Conservation (phyloP, 2,113 vertebrate genomes). For the Isichthys henryi region DNA sequence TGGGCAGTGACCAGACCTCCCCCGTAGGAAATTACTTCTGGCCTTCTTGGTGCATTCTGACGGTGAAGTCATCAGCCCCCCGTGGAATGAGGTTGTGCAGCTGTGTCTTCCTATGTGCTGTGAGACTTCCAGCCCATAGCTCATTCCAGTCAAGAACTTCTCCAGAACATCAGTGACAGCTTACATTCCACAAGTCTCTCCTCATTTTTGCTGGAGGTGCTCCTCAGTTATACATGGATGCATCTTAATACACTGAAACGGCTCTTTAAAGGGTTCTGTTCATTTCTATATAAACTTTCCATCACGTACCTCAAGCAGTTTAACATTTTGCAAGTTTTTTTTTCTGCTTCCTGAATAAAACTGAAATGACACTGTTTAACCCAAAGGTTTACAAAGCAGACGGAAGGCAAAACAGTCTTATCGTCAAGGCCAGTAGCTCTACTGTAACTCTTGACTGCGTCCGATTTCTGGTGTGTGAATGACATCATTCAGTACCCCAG, state of each 20-base stretch:
- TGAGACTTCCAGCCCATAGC: neutral
- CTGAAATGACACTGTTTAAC: neutral
- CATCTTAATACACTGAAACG: neutral
- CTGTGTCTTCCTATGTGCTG: neutral
- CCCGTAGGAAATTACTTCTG: neutral
- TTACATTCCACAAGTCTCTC: neutral
- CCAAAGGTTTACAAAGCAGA: neutral
- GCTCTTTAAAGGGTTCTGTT: neutral
- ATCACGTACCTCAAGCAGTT: neutral
- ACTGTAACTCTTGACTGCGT: neutral
- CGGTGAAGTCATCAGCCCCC: neutral
- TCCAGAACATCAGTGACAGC: neutral
- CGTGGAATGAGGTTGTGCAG: slow-evolving; percentile 2
- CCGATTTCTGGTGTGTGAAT: neutral
- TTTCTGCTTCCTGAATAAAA: neutral
- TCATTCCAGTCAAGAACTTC: neutral
- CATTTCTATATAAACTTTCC: neutral
- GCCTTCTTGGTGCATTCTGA: neutral
- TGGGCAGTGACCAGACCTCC: neutral
- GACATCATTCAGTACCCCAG: neutral
- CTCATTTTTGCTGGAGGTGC: neutral
- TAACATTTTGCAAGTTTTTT: neutral
- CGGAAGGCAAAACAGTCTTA: neutral
- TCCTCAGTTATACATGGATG: neutral
- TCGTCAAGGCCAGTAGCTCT: neutral